Evolutionary conservation across 2,113 vertebrate genomes (phyloP).

Genomic region (Phylloscopus whistleri): DNA sequence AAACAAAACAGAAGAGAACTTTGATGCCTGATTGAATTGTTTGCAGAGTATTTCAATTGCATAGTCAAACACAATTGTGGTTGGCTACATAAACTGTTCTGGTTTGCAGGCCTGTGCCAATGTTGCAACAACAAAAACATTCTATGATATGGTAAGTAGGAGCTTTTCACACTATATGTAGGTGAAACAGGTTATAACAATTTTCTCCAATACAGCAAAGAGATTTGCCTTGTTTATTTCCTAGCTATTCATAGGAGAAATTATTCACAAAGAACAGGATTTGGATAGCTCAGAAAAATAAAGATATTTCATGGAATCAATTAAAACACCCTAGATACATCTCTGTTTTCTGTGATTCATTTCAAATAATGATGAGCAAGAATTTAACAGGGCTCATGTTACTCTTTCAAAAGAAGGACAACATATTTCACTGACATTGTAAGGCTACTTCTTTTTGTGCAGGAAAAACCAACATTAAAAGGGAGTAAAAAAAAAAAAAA

Average conservation of each 20-base stretch:
- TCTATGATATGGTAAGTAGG: not conserved
- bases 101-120: not conserved
- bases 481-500: not conserved
- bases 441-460: not conserved
- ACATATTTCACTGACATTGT: not conserved
- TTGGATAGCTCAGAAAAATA: not conserved
- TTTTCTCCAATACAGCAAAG: not conserved
- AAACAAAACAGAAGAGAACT: not conserved
- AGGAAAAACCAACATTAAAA: not conserved
- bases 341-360: not conserved
- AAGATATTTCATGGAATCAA: not conserved
- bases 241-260: not conserved
- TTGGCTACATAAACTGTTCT: not conserved
- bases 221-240: not conserved
- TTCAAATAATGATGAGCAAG: not conserved
- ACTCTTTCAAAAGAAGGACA: not conserved
- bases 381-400: not conserved
- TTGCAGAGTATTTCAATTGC: not conserved
- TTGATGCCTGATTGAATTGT: not conserved
- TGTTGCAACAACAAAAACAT: not conserved
- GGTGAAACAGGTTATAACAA: not conserved
- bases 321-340: not conserved
- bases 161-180: not conserved
- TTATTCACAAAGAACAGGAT: not conserved
- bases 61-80: not conserved